Conservation (phyloP, 2,797 vertebrate species). For the Liasis olivaceus region DNA sequence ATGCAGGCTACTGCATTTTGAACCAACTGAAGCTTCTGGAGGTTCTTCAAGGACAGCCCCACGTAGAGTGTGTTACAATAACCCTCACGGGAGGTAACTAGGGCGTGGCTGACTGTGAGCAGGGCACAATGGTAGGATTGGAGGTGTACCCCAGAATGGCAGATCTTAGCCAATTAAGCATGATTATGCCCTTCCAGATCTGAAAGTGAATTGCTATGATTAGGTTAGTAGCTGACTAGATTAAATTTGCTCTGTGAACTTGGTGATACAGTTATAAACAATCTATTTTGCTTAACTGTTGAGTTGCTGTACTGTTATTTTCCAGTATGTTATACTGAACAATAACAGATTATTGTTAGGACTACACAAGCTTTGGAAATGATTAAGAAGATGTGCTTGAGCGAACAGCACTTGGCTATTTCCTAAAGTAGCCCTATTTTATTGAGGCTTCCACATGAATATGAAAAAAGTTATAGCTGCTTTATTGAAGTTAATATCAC, state of each 20-base stretch:
- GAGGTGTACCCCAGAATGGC: neutral
- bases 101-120: too few species aligned
- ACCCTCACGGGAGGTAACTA: too few species aligned
- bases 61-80: too few species aligned
- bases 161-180: neutral
- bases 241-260: neutral
- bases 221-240: neutral
- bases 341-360: neutral
- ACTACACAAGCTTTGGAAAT: neutral
- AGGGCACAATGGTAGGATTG: neutral
- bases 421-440: neutral
- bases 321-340: neutral
- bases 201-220: neutral
- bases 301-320: neutral
- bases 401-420: neutral
- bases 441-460: neutral
- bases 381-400: neutral
- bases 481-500: neutral
- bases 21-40: too few species aligned
- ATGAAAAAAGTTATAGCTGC: neutral
- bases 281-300: neutral
- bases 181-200: neutral
- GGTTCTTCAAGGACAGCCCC: too few species aligned
- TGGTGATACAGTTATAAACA: neutral
- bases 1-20: too few species aligned